A percentile compares a stretch with the other conserved stretches of the same genome.
Conservation (phyloP, 2,888 invertebrate genomes). For the Mimachlamys varia region DNA sequence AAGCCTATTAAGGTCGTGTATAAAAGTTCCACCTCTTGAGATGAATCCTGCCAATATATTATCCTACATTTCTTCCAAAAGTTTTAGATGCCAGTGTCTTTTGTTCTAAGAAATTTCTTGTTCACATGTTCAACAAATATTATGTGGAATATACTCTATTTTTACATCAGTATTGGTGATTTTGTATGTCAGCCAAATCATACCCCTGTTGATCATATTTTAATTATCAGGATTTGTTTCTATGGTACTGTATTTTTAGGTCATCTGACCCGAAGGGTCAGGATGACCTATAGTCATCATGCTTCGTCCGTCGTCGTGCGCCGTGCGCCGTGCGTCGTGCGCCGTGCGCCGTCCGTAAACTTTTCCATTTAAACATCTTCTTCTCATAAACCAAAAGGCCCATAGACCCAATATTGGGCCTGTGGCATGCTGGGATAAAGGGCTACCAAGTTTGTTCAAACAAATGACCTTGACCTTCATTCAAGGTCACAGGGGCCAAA, state of each 20-base stretch:
- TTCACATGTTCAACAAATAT: background rate
- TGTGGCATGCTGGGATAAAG: too few species aligned
- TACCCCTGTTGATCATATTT: background rate
- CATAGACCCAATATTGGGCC: too few species aligned
- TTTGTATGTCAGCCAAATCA: background rate
- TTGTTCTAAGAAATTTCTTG: background rate
- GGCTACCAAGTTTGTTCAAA: too few species aligned
- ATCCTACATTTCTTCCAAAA: slow-evolving; percentile 20
- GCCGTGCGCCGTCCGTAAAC: too few species aligned
- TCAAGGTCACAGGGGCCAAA: too few species aligned
- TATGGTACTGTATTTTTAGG: background rate
- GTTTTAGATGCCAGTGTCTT: slow-evolving; percentile 28
- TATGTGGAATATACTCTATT: background rate
- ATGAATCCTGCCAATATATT: slow-evolving; percentile 27
- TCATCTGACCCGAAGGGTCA: too few species aligned
- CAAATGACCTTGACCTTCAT: too few species aligned
- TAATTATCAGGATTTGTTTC: background rate
- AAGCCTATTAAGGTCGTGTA: slow-evolving; percentile 43
- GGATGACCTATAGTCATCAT: too few species aligned
- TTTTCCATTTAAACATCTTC: too few species aligned
- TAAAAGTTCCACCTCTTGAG: slow-evolving; percentile 22
- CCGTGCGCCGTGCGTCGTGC: too few species aligned
- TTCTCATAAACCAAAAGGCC: too few species aligned
- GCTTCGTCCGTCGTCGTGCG: too few species aligned
- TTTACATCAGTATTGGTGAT: slow-evolving; percentile 30